Base-by-base conservation (phyloP, 2,797 vertebrate genomes). In the Euthynnus affinis region DNA sequence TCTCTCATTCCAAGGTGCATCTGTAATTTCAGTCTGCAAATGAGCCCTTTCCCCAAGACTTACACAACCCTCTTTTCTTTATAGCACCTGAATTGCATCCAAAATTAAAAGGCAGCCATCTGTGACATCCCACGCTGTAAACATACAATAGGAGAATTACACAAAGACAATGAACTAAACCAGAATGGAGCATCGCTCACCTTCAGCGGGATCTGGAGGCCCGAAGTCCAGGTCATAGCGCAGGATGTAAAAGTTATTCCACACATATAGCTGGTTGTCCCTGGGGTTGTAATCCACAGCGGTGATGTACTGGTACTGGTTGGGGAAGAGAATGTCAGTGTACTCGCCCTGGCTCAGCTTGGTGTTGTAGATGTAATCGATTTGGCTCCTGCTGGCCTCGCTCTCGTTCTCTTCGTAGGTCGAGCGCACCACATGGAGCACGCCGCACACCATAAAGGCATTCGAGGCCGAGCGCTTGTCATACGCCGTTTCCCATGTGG, bases 251-350 rank as follows among this genome's bases (percentile, higher is more conserved):
- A 99, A 99, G 94, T 99, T 99, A 96, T 99, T 99, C 98, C 98
- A 99, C 83, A 99, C 98, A 0, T 99, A 99, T 0, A 99, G 95
- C 86, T 98, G 98, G 94, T 99, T 99, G 92, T 99, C 98, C 77
- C 98, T 92, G 22, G 98, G 98, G 93, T 99, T 99, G 94, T 99
- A 99, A 97, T 99, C 98, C 97, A 99, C 98, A 53, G 98, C 97
- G 0, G 98, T 97, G 52, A 99, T 97, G 87, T 99, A 99, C 93
- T 99, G 98, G 94, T 99, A 97, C 94, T 98, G 97, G 93, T 99
- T 99, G 83, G 98, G 98, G 80, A 99, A 99, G 32, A 96, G 96
- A 71, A 99, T 94, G 81, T 98, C 97, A 1, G 96, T 95, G 46
- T 96, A 96, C 71, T 98, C 97, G 65, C 97, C 98, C 61, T 96